These are phyloP conservation scores for Jacana jacana DNA, from an alignment of 2,113 vertebrate genomes.

Conservation along the genomic window DNA sequence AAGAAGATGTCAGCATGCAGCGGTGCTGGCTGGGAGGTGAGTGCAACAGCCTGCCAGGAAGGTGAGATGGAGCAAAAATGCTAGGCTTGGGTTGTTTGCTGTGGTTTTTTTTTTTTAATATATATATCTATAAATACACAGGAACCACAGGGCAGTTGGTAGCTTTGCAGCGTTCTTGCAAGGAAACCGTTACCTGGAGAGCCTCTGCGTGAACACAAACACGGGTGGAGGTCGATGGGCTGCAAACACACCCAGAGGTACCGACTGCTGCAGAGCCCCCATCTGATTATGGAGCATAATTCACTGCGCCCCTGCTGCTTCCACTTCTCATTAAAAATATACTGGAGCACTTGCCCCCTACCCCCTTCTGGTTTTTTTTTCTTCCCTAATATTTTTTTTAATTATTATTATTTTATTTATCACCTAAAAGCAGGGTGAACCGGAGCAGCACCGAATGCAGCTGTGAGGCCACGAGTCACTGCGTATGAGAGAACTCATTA, in stretches of 20 bases:
- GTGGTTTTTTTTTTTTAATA: background rate
- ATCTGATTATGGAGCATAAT: background rate
- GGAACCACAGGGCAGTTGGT: slow-evolving; percentile 6
- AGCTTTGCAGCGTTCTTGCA: slow-evolving; percentile 13
- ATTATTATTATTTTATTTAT: background rate
- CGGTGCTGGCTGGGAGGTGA: background rate
- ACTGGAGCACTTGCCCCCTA: background rate
- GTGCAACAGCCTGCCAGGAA: background rate
- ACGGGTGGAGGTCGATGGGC: background rate
- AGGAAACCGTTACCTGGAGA: background rate
- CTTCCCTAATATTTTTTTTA: background rate
- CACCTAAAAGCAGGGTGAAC: background rate
- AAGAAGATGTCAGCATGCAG: background rate
- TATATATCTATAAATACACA: background rate
- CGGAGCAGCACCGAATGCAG: background rate
- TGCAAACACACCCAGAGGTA: background rate
- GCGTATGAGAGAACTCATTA: background rate
- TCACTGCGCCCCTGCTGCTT: slow-evolving; percentile 12
- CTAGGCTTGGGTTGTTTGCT: background rate
- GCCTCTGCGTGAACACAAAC: background rate
- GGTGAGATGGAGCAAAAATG: background rate
- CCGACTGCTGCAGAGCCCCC: background rate
- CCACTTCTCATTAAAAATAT: background rate
- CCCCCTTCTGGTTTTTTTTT: no score
- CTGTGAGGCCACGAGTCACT: background rate